A percentile compares a stretch with the other conserved stretches of the same genome.
phyloP scores from a whole-genome alignment of 2,888 invertebrate genomes.

The Macrosiphum euphorbiae region DNA sequence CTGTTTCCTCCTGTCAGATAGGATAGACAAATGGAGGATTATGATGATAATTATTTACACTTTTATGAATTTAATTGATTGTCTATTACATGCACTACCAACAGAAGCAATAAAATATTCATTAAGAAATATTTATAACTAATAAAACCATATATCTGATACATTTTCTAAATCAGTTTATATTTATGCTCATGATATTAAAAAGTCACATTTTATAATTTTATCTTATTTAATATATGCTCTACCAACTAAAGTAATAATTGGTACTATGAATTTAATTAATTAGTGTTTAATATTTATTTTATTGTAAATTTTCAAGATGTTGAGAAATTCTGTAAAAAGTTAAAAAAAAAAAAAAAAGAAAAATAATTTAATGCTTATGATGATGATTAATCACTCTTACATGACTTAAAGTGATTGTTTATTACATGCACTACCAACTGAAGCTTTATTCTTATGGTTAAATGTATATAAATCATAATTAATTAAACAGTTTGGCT shows the following conservation, averaged over 20 bases:
- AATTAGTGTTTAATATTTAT: background rate
- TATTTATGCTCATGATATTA: no score
- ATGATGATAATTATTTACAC: conserved; percentile 19
- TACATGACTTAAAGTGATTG: background rate
- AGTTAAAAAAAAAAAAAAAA: background rate
- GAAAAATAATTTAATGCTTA: background rate
- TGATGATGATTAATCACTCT: conserved; percentile 19
- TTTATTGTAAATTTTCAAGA: no score
- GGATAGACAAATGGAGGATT: no score
- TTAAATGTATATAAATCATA: background rate
- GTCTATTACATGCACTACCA: conserved; percentile 33
- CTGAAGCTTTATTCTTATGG: conserved; percentile 1
- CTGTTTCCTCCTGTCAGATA: no score
- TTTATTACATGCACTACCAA: conserved; percentile 39
- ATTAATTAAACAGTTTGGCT: background rate
- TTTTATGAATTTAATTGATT: background rate
- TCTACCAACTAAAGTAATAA: conserved; percentile 42
- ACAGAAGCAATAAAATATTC: no score
- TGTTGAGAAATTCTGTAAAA: background rate
- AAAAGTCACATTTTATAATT: background rate
- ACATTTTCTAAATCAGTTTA: no score
- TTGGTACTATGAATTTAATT: background rate
- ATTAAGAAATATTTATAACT: no score
- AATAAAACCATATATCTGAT: no score
- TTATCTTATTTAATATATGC: conserved; percentile 23